These are phyloP conservation scores for Didymodactylos carnosus DNA, from an alignment of 2,888 invertebrate species.

Conservation along the genomic window DNA sequence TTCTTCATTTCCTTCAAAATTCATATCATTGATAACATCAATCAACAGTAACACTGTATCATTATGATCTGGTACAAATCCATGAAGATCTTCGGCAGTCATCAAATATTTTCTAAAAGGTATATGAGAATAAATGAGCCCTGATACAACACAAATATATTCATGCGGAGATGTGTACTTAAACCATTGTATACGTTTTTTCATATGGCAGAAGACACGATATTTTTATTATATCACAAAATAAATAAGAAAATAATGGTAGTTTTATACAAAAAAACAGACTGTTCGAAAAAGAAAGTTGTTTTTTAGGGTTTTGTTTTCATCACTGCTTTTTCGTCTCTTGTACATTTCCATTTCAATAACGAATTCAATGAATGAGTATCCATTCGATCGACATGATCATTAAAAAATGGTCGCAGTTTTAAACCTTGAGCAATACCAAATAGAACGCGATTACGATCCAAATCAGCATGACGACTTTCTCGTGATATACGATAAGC, in stretches of 20 bases:
- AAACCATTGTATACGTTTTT: too few relatives aligned
- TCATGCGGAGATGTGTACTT: too few relatives aligned
- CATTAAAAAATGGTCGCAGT: background rate
- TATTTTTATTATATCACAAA: too few relatives aligned
- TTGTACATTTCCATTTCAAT: background rate
- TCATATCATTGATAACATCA: background rate
- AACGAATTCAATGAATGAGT: background rate
- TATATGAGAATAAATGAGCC: too few relatives aligned
- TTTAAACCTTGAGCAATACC: slow-evolving; percentile 3
- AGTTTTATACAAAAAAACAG: too few relatives aligned
- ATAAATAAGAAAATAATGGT: too few relatives aligned
- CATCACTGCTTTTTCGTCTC: background rate
- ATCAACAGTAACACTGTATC: background rate
- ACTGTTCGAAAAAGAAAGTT: too few relatives aligned
- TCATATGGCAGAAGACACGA: too few relatives aligned
- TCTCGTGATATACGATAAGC: slow-evolving; percentile 7
- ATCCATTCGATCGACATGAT: background rate
- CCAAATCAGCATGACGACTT: background rate
- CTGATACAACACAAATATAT: too few relatives aligned
- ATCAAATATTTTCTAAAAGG: too few relatives aligned
- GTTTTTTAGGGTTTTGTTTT: background rate
- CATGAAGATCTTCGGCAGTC: background rate
- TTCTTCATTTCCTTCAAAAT: background rate
- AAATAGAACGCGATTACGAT: slow-evolving; percentile 8
- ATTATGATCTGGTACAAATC: background rate